These are phyloP conservation scores for Calliscelio sp. DNA, from an alignment of 2,888 invertebrate genomes.

Conservation along the genomic window DNA sequence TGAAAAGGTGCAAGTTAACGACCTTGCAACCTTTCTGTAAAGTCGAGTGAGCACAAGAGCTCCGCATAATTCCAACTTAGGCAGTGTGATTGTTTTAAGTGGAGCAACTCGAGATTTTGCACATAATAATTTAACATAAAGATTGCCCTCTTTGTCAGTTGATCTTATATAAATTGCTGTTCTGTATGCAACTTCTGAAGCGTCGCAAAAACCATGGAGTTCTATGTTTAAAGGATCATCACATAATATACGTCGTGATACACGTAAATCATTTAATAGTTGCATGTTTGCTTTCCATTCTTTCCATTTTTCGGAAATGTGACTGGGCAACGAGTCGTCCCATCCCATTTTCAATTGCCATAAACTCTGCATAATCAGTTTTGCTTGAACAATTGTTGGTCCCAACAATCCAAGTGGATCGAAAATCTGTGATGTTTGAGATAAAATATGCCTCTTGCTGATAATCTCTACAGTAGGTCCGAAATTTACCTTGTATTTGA, in stretches of 20 bases:
- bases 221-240: conserved; percentile 29
- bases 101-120: conserved; percentile 28
- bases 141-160: background rate
- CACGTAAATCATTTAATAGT: conserved; percentile 53
- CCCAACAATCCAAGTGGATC: conserved; percentile 9
- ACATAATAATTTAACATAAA: conserved; percentile 7
- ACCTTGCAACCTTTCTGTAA: background rate
- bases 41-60: background rate
- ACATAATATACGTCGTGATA: conserved; percentile 50
- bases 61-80: conserved; percentile 10
- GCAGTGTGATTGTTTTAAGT: conserved; percentile 14
- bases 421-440: background rate
- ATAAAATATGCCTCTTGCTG: background rate
- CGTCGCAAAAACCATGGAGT: background rate
- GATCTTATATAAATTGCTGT: conserved; percentile 16
- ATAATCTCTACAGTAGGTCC: background rate
- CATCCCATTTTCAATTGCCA: background rate
- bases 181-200: conserved; percentile 21
- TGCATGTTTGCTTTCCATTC: conserved; percentile 41
- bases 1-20: conserved; percentile 14
- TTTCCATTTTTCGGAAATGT: background rate
- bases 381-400: background rate
- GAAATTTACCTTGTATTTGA: background rate
- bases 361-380: background rate
- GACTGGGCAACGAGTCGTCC: background rate